A percentile compares a stretch with the other conserved stretches of the same genome.
Evolutionary conservation across 2,797 vertebrate species (phyloP).

Genomic region (Pangasius krempfi): DNA sequence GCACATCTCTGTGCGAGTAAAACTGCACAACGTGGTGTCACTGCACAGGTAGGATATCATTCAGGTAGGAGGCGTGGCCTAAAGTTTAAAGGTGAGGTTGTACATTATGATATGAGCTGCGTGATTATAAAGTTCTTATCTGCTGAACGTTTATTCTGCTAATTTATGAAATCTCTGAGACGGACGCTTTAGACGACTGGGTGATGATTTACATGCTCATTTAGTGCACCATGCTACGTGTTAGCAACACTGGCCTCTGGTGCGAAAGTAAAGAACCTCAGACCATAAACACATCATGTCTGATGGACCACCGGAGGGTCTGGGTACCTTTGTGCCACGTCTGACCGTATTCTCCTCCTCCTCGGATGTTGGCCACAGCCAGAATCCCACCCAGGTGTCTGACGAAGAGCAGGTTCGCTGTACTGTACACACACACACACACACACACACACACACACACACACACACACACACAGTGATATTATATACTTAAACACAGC

Average conservation of each 20-base stretch:
- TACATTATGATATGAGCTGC: background rate
- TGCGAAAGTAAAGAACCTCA: background rate
- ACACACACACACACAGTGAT: background rate
- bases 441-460: conserved; percentile 9
- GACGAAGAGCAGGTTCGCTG: conserved; percentile 74
- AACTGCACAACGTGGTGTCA: background rate
- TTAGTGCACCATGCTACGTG: background rate
- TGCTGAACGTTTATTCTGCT: background rate
- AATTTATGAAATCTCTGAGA: background rate
- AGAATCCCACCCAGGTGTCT: conserved; percentile 77
- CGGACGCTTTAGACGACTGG: background rate
- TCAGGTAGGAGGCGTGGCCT: background rate
- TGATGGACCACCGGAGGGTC: background rate
- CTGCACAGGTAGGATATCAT: background rate
- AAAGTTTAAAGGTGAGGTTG: background rate
- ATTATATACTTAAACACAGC: background rate
- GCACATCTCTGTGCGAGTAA: background rate
- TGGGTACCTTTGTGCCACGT: conserved; percentile 79
- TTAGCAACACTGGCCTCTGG: background rate
- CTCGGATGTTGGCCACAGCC: conserved; percentile 80
- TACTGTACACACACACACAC: conserved; percentile 58
- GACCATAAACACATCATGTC: background rate
- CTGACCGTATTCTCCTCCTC: conserved; percentile 79
- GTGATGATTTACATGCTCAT: background rate
- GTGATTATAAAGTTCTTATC: background rate